Evolutionary conservation across 2,797 vertebrate species (phyloP), one percentile per base, ranked within the genome.

Genomic region (Mus caroli): DNA sequence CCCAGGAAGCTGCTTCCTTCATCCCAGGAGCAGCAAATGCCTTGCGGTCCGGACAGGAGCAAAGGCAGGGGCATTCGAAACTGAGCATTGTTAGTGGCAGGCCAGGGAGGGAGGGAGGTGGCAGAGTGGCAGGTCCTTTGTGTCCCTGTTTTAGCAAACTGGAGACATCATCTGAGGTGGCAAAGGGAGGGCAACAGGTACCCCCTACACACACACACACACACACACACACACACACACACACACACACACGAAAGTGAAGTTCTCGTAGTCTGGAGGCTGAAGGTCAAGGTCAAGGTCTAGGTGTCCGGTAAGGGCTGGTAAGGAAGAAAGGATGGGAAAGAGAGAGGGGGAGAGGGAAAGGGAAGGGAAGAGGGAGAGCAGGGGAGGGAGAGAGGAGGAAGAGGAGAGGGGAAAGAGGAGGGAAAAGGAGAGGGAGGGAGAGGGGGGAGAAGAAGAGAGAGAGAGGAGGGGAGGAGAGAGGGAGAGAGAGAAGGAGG

Each of bases 401-500:
- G 20, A 4, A 6, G 15, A 9, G 40, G 46, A 6, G 17, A 6
- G 6, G 10, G 2, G 2, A 11, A 19, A 11, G 60, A 12, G 34
- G 6, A 17, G 15, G 6, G 11, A 6, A 13, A 15, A 26, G 50
- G 1, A 62, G 37, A 31, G 15, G 26, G 40, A 14, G 24, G 1
- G 4, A 24, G 43, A 15, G 20, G 2, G 4, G 67, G 12, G 24
- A 22, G 60, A 3, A 34, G 46, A 14, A 14, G 50, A n/a, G 43
- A 20, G 34, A n/a, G 34, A 8, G 62, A 34, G 20, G 62, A 24
- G 13, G 31, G 6, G 1, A 15, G 4, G 17, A 22, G 22, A 7
- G 2, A 6, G 17, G 17, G 6, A 31, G 10, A 11, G 5, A 24
- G 46, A 4, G 19, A 7, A 17, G 2, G 2, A 11, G 34, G 10